A percentile compares a stretch with the other conserved stretches of the same genome.
These are phyloP conservation scores for Capitulum mitella DNA, from an alignment of 2,888 invertebrate genomes.

Conservation along the genomic window DNA sequence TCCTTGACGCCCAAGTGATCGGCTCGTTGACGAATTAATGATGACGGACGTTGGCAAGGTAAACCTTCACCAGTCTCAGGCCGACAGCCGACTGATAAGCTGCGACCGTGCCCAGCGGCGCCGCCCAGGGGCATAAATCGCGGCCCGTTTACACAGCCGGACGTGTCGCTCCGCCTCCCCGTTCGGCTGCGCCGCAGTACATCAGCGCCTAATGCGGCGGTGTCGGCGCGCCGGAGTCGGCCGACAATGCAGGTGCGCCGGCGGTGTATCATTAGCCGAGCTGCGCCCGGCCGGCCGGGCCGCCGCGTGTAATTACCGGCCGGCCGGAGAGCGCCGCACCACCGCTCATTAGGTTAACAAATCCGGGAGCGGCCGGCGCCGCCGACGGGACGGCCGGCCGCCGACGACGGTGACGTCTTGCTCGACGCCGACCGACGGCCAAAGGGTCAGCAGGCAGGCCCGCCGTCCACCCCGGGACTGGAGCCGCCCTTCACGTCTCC, in stretches of 20 bases:
- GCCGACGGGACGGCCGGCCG: no score
- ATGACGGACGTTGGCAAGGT: no score
- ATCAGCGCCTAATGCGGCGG: not conserved
- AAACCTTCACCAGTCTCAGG: no score
- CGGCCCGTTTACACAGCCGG: not conserved
- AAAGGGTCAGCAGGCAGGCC: no score
- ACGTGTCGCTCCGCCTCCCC: not conserved
- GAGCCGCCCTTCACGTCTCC: no score
- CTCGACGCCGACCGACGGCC: no score
- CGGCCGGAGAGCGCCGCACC: not conserved
- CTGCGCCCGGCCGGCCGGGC: not conserved
- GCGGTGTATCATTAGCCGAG: not conserved
- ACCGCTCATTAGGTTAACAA: not conserved
- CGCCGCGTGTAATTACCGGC: not conserved
- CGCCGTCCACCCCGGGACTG: no score
- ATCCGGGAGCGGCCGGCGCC: not conserved
- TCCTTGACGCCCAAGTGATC: no score
- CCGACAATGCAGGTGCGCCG: not conserved
- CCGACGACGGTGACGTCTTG: not conserved
- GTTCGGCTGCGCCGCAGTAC: not conserved
- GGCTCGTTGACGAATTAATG: no score
- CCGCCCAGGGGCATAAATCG: not conserved
- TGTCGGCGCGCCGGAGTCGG: not conserved
- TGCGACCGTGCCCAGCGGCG: no score
- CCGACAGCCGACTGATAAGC: no score